phyloP scores from a whole-genome alignment of 1,140 invertebrate species.

The Ephestia elutella region DNA sequence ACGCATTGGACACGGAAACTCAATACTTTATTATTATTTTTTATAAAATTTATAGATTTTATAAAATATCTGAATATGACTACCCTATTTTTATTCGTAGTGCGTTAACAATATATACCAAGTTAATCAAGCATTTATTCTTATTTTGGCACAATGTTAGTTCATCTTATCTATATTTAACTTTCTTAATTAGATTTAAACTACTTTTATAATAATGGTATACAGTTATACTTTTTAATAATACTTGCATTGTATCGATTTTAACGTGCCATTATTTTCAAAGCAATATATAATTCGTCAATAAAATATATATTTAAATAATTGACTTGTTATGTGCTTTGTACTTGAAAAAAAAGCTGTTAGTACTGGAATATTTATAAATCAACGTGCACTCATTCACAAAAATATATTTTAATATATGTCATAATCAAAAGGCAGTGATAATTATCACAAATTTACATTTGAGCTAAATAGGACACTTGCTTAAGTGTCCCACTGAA shows the following conservation, averaged over 20 bases:
- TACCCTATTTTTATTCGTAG: background rate
- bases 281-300: background rate
- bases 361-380: too few species aligned
- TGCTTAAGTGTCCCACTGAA: background rate
- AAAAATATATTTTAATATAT: background rate
- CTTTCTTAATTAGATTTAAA: background rate
- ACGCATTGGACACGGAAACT: too few species aligned
- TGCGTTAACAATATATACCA: background rate
- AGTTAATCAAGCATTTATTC: background rate
- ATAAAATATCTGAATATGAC: too few species aligned
- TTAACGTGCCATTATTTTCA: background rate
- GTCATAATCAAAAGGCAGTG: background rate
- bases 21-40: too few species aligned
- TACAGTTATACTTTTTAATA: background rate
- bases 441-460: background rate
- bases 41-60: too few species aligned
- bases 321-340: too few species aligned
- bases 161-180: constrained; percentile 11
- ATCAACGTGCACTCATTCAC: background rate
- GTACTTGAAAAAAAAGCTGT: too few species aligned
- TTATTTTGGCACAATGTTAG: constrained; percentile 52
- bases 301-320: background rate
- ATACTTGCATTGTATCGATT: background rate
- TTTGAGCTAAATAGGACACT: background rate
- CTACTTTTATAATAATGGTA: constrained; percentile 17